Conservation (phyloP, 2,797 vertebrate species). For the Mus caroli region DNA sequence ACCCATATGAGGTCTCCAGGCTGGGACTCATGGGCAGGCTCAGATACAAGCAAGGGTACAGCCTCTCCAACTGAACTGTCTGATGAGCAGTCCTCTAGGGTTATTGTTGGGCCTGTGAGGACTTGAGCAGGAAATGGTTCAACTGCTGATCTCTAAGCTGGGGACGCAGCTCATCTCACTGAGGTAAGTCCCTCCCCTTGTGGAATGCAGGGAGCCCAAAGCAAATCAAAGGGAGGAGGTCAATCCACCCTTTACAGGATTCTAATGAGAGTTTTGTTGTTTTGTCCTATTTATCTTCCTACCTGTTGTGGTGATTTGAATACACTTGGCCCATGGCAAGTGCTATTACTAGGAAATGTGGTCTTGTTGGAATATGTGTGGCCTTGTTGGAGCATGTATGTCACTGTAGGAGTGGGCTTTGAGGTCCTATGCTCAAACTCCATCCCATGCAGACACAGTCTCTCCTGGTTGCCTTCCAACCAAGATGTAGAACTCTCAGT, state of each 20-base stretch:
- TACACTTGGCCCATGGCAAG: too few relatives aligned
- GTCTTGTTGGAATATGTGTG: too few relatives aligned
- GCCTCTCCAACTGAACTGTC: not conserved
- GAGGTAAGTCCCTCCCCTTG: not conserved
- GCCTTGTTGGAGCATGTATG: too few relatives aligned
- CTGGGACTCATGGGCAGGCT: not conserved
- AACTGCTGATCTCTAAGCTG: not conserved
- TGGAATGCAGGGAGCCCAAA: not conserved
- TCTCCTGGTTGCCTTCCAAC: too few relatives aligned
- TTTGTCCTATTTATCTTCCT: not conserved
- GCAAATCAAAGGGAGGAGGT: not conserved
- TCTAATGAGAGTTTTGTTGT: not conserved
- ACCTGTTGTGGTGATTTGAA: too few relatives aligned
- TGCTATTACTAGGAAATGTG: too few relatives aligned
- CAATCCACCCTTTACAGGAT: not conserved
- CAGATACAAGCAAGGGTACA: not conserved
- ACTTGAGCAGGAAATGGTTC: not conserved
- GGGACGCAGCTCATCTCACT: not conserved
- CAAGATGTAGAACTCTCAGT: too few relatives aligned
- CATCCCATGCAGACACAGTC: too few relatives aligned
- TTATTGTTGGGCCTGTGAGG: not conserved
- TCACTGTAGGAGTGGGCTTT: too few relatives aligned
- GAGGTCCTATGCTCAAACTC: too few relatives aligned
- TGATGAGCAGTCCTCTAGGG: not conserved
- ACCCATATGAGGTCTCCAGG: not conserved